These are phyloP conservation scores for Lamellibrachia satsuma DNA, from an alignment of 2,888 invertebrate genomes.

Conservation along the genomic window DNA sequence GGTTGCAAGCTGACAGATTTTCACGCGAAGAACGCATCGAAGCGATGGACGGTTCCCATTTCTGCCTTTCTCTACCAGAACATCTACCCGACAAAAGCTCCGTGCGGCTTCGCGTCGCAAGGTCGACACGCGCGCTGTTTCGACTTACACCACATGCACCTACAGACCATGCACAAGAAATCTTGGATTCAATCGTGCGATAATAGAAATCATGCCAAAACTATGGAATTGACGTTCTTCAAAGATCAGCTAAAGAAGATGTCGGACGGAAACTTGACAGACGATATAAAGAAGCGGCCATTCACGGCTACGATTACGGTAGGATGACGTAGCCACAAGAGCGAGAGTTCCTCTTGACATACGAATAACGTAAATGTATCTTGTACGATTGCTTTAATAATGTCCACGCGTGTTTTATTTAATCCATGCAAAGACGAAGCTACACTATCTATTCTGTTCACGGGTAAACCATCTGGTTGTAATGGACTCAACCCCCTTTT, in stretches of 20 bases:
- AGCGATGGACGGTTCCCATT: conserved; percentile 18
- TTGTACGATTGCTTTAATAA: no score
- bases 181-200: conserved; percentile 22
- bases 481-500: no score
- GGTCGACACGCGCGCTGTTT: conserved; percentile 19
- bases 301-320: no score
- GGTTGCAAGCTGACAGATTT: conserved; percentile 14
- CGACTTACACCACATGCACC: background rate
- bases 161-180: conserved; percentile 22
- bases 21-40: background rate
- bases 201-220: background rate
- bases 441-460: no score
- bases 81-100: background rate
- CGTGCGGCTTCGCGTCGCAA: conserved; percentile 13
- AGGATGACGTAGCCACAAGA: no score
- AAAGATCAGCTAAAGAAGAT: background rate
- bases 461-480: no score
- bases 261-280: background rate
- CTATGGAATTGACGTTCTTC: conserved; percentile 23
- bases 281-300: background rate
- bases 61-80: conserved; percentile 25
- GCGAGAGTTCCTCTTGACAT: background rate
- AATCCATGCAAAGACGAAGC: no score
- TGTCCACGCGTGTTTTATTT: no score
- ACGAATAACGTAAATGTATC: background rate